These are phyloP conservation scores for Aythya baeri DNA, from an alignment of 2,113 vertebrate species.

Conservation along the genomic window DNA sequence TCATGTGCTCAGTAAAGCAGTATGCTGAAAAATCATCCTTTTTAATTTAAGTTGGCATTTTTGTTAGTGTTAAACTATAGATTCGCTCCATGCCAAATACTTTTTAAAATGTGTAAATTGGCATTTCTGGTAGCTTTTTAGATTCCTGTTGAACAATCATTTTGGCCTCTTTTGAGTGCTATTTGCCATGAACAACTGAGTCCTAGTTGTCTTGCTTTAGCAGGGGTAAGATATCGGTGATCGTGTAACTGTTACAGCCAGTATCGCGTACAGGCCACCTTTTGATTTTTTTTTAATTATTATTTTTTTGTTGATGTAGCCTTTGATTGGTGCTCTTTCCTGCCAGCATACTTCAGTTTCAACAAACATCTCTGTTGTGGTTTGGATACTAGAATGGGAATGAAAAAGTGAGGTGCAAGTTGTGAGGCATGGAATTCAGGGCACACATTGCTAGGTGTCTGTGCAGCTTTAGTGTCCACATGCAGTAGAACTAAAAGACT, in stretches of 20 bases:
- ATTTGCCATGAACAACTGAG: neutral
- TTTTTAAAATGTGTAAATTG: neutral
- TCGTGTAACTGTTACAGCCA: neutral
- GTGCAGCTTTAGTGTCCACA: neutral
- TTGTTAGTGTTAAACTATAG: neutral
- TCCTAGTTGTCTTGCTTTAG: neutral
- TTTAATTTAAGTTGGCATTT: neutral
- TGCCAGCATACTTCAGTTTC: neutral
- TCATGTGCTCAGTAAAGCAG: neutral
- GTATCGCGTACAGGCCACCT: neutral
- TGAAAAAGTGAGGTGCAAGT: neutral
- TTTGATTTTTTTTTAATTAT: neutral
- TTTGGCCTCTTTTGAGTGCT: neutral
- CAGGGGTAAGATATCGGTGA: neutral
- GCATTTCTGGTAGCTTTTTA: neutral
- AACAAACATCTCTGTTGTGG: neutral
- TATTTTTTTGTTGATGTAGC: neutral
- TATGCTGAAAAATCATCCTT: neutral
- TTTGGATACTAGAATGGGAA: neutral
- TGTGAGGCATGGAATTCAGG: neutral
- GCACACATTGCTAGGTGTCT: neutral
- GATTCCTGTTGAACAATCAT: neutral
- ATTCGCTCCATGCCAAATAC: neutral
- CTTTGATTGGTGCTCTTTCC: neutral
- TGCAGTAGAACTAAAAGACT: neutral